Conservation (phyloP, 2,113 vertebrate species). For the Dermatemys mawii region DNA sequence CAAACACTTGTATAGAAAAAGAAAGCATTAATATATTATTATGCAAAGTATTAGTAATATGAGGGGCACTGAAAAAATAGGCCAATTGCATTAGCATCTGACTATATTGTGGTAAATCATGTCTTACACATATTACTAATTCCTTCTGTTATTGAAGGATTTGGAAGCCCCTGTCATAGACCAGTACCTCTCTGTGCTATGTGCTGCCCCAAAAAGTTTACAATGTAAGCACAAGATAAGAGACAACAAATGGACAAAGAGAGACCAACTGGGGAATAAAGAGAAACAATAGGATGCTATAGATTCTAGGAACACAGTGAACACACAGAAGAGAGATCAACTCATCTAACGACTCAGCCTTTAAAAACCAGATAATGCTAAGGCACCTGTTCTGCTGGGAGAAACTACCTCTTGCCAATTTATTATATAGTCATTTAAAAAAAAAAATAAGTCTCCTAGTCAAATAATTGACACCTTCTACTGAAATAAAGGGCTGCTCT, state of each 20-base stretch:
- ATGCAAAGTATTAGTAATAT: not conserved
- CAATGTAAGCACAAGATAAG: not conserved
- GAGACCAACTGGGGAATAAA: not conserved
- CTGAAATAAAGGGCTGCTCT: too few relatives aligned
- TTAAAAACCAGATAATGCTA: not conserved
- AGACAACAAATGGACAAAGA: not conserved
- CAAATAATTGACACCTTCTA: not conserved
- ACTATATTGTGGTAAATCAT: not conserved
- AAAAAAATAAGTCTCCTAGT: not conserved
- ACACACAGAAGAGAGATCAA: not conserved
- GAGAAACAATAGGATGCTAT: not conserved
- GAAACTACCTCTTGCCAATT: not conserved
- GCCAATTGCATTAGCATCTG: not conserved
- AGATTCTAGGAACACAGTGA: not conserved
- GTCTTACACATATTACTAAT: not conserved
- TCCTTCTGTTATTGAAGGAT: not conserved
- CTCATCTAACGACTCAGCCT: not conserved
- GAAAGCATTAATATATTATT: not conserved
- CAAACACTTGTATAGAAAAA: not conserved
- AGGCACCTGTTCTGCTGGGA: not conserved
- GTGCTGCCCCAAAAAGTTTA: not conserved
- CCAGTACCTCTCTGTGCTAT: not conserved
- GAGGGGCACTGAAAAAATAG: not conserved
- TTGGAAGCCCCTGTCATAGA: not conserved
- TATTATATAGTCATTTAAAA: not conserved